Conservation (phyloP, 2,888 invertebrate species). For the Pachydiplax longipennis region DNA sequence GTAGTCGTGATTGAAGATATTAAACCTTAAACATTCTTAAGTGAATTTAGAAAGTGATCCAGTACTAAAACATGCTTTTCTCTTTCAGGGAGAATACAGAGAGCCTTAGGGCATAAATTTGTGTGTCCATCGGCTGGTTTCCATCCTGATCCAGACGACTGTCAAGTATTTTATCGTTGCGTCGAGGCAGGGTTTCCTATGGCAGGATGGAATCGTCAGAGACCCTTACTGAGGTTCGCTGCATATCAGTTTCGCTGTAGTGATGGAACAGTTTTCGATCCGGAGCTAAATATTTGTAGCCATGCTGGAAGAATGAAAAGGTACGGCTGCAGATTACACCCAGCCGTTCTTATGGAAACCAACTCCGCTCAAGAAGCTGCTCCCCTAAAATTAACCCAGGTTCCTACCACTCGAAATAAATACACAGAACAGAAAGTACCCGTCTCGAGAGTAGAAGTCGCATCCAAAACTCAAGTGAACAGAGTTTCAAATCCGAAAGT, state of each 20-base stretch:
- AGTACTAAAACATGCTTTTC: background rate
- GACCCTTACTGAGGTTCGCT: conserved; percentile 61
- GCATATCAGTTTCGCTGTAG: conserved; percentile 76
- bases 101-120: background rate
- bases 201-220: conserved; percentile 3
- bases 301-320: conserved; percentile 61
- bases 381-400: background rate
- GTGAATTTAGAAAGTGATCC: too few species aligned
- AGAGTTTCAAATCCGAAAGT: background rate
- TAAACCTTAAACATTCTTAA: too few species aligned
- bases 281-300: conserved; percentile 72
- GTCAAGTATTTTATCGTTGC: conserved; percentile 63
- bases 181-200: conserved; percentile 66
- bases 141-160: conserved; percentile 49
- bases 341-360: background rate
- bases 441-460: background rate
- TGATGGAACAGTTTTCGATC: conserved; percentile 78
- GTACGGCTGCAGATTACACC: background rate
- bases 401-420: background rate
- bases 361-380: background rate
- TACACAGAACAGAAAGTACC: background rate
- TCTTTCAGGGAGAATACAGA: background rate
- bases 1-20: too few species aligned
- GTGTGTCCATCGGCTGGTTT: conserved; percentile 50
- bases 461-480: background rate